phyloP scores from a whole-genome alignment of 2,797 vertebrate species.

The Tragelaphus oryx region DNA sequence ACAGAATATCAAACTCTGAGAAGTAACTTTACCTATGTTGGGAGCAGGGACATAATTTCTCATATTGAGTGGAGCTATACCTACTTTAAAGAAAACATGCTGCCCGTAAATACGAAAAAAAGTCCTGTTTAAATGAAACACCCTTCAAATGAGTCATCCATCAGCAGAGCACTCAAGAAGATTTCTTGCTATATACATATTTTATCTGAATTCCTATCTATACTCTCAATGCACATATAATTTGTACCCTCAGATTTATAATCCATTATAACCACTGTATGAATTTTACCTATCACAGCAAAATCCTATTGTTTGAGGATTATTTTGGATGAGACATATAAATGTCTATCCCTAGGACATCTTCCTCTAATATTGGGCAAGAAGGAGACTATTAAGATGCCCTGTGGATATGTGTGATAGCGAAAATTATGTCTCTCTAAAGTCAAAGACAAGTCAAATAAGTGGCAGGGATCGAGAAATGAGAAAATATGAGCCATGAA shows the following conservation, averaged over 20 bases:
- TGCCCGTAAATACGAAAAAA: not conserved
- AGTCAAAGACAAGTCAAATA: constrained; percentile 4
- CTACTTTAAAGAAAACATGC: constrained; percentile 14
- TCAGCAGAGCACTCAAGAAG: not conserved
- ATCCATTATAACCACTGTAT: not conserved
- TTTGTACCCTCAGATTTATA: not conserved
- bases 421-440: constrained; percentile 2
- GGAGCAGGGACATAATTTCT: not conserved
- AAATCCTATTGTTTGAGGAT: not conserved
- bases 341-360: not conserved
- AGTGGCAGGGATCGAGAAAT: not conserved
- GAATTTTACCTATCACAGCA: not conserved
- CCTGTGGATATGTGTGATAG: not conserved
- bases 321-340: not conserved
- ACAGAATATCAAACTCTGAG: not conserved
- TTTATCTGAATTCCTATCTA: constrained; percentile 17
- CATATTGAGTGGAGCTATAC: not conserved
- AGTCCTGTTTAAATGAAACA: constrained; percentile 30
- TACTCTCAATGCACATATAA: not conserved
- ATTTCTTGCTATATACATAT: not conserved
- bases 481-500: not conserved
- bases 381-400: not conserved
- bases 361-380: constrained; percentile 6
- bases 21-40: not conserved
- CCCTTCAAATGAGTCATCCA: constrained; percentile 1